Conservation (phyloP, 2,113 vertebrate genomes). For the Neopipo cinnamomea region DNA sequence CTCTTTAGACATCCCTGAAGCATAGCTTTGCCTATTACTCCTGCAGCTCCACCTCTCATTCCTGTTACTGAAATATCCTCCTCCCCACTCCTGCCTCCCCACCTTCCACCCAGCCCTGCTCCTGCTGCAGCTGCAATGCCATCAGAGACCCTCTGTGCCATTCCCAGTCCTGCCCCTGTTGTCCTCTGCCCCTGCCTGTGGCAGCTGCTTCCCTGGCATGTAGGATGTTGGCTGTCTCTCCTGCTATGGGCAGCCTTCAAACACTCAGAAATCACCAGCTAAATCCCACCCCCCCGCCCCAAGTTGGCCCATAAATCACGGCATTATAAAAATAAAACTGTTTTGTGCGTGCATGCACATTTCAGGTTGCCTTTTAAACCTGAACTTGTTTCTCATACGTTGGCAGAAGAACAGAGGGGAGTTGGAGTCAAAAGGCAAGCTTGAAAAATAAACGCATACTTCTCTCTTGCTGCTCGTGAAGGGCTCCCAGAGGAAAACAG, state of each 20-base stretch:
- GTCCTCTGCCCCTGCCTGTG: neutral
- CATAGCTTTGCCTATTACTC: neutral
- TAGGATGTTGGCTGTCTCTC: neutral
- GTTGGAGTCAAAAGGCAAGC: constrained; percentile 57
- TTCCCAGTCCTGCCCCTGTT: neutral
- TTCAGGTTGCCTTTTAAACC: constrained; percentile 71
- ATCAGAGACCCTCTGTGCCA: neutral
- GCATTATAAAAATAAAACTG: constrained; percentile 60
- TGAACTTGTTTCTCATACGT: constrained; percentile 64
- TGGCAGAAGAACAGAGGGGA: constrained; percentile 70
- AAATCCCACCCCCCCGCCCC: neutral
- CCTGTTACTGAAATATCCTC: neutral
- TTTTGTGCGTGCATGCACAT: constrained; percentile 59
- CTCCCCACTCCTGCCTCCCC: neutral
- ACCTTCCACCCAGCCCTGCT: neutral
- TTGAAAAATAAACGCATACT: constrained; percentile 65
- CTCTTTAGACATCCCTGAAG: neutral
- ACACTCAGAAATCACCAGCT: constrained; percentile 22
- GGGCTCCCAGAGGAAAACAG: constrained; percentile 51
- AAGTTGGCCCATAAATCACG: constrained; percentile 53
- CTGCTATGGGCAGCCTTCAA: constrained; percentile 11
- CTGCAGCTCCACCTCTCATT: neutral
- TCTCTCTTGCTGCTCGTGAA: constrained; percentile 46
- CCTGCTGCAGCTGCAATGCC: neutral
- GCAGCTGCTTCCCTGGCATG: neutral